phyloP scores from a whole-genome alignment of 2,797 vertebrate genomes.

The Coilia nasus region DNA sequence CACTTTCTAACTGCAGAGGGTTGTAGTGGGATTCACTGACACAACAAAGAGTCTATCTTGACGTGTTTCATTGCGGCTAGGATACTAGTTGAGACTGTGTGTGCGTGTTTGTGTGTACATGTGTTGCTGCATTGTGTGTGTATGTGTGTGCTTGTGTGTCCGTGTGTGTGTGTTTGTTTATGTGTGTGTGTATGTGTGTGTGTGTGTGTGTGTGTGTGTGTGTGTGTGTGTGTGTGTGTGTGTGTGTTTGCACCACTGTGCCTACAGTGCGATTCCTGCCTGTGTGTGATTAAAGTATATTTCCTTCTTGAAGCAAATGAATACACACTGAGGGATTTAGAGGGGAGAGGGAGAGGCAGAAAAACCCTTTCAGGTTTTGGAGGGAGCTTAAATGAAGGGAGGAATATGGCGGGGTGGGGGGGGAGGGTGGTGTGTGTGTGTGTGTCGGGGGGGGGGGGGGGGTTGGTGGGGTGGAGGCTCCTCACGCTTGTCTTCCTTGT shows the following conservation, averaged over 20 bases:
- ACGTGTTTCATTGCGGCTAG: conserved; percentile 44
- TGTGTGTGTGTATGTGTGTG: no score
- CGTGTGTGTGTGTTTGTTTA: no score
- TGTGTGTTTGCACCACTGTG: conserved; percentile 5
- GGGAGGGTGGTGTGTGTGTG: no score
- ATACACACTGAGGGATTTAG: conserved; percentile 54
- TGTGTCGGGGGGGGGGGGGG: conserved; percentile 32
- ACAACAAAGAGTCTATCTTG: conserved; percentile 46
- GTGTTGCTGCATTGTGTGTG: no score
- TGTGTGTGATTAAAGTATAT: conserved; percentile 55
- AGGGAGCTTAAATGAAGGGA: conserved; percentile 33
- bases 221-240: no score
- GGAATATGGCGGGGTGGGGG: conserved; percentile 20
- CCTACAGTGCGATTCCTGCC: conserved; percentile 47
- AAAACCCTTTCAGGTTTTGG: not conserved
- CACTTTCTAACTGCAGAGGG: conserved; percentile 31
- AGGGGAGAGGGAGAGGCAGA: conserved; percentile 46
- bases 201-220: no score
- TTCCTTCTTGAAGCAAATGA: conserved; percentile 52
- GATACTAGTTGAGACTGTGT: conserved; percentile 31
- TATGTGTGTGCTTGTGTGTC: no score
- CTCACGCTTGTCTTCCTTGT: conserved; percentile 60
- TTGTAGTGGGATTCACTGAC: not conserved
- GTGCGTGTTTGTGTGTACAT: conserved; percentile 20
- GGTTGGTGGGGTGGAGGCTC: conserved; percentile 48